A percentile compares a stretch with the other conserved stretches of the same genome.
Evolutionary conservation across 1,140 invertebrate species (phyloP).

Genomic region (Drosophila saltans): DNA sequence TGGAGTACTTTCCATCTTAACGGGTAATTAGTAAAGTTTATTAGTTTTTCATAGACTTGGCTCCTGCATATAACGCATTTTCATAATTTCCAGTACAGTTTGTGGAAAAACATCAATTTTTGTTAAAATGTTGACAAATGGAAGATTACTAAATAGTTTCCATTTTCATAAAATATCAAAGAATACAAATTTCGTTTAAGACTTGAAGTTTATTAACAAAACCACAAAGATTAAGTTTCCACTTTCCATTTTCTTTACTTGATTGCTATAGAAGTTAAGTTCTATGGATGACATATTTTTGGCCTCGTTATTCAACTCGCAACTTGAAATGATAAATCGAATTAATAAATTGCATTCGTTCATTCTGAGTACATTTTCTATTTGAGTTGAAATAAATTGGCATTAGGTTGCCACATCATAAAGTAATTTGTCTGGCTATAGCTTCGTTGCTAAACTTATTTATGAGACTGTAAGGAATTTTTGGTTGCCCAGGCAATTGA

Average conservation of each 20-base stretch:
- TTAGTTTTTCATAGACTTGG: slow-evolving; percentile 10
- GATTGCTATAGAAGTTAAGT: neutral
- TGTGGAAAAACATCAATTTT: neutral
- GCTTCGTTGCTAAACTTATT: slow-evolving; percentile 21
- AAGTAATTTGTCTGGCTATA: slow-evolving; percentile 46
- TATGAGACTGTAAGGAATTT: slow-evolving; percentile 5
- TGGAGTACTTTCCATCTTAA: slow-evolving; percentile 54
- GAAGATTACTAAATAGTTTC: no score
- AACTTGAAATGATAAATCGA: neutral
- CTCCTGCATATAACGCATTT: neutral
- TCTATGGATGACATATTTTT: neutral
- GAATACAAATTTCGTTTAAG: no score
- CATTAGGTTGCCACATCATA: neutral
- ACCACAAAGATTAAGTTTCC: neutral
- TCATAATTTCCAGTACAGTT: neutral
- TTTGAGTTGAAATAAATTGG: neutral
- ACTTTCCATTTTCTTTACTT: neutral
- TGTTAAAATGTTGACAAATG: neutral
- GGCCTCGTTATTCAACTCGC: neutral
- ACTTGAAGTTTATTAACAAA: no score
- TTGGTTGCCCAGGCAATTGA: slow-evolving; percentile 60
- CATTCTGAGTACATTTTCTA: neutral
- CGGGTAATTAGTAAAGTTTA: slow-evolving; percentile 69
- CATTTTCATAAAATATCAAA: no score
- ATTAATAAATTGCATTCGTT: neutral